Evolutionary conservation across 1,140 invertebrate species (phyloP).

Genomic region (Diorhabda sublineata): DNA sequence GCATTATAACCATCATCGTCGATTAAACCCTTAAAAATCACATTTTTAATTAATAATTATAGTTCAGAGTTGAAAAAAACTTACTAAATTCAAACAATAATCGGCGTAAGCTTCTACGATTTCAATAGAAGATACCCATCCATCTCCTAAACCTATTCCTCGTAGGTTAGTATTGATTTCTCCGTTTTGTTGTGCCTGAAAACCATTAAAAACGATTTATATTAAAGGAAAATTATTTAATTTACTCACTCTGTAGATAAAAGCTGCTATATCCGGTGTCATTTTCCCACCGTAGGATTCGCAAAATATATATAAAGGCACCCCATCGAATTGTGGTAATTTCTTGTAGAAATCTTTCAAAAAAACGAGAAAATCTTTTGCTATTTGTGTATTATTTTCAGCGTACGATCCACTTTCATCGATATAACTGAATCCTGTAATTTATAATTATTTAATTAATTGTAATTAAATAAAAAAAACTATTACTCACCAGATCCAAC

Average conservation of each 20-base stretch:
- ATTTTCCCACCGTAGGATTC: constrained; percentile 92
- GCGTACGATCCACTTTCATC: constrained; percentile 55
- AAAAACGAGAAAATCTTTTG: constrained; percentile 69
- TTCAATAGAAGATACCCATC: background rate
- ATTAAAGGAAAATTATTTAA: too few relatives aligned
- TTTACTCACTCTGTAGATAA: too few relatives aligned
- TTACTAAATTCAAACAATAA: background rate
- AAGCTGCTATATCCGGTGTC: constrained; percentile 68
- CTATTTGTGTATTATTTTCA: constrained; percentile 69
- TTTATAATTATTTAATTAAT: too few relatives aligned
- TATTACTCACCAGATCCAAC: constrained; percentile 47
- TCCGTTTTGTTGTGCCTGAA: background rate
- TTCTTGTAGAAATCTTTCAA: constrained; percentile 61
- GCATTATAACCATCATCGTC: constrained; percentile 56
- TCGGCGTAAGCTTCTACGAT: background rate
- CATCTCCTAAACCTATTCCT: background rate
- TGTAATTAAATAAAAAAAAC: too few relatives aligned
- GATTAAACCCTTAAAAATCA: constrained; percentile 53
- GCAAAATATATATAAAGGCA: constrained; percentile 75
- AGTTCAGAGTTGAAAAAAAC: background rate
- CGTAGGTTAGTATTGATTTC: background rate
- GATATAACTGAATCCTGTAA: constrained; percentile 76
- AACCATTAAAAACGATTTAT: background rate
- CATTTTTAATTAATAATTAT: background rate
- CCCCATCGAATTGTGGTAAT: constrained; percentile 61